Evolutionary conservation across 1,140 invertebrate species (phyloP).

Genomic region (Battus philenor): DNA sequence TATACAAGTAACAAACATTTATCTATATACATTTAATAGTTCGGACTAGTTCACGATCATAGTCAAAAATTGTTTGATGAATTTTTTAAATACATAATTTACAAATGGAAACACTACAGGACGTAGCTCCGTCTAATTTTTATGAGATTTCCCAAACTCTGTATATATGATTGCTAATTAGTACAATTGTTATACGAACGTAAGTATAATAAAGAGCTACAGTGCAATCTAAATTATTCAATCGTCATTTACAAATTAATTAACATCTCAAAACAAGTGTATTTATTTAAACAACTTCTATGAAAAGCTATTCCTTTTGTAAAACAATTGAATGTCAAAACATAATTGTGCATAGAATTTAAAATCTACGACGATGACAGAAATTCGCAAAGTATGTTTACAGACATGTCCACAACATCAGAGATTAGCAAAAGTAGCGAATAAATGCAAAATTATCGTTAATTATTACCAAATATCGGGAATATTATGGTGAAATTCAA

Average conservation of each 20-base stretch:
- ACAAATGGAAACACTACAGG: constrained; percentile 43
- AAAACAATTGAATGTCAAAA: background rate
- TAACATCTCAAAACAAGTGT: constrained; percentile 8
- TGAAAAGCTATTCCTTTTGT: background rate
- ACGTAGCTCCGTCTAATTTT: constrained; percentile 8
- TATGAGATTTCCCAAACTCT: constrained; percentile 10
- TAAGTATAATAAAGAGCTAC: constrained; percentile 6
- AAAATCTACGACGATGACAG: background rate
- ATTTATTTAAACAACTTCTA: too few relatives aligned
- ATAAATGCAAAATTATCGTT: background rate
- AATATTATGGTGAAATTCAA: constrained; percentile 62
- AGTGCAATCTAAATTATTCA: constrained; percentile 11
- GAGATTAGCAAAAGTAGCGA: too few relatives aligned
- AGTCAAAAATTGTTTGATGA: constrained; percentile 53
- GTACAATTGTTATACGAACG: constrained; percentile 3
- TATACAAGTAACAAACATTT: constrained; percentile 75
- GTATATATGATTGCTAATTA: constrained; percentile 1
- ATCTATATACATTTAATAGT: constrained; percentile 71
- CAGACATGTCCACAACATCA: too few relatives aligned
- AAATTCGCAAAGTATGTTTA: too few relatives aligned
- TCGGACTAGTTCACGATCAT: constrained; percentile 70
- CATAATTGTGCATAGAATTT: constrained; percentile 10
- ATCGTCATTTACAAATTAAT: constrained; percentile 1
- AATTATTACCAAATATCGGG: constrained; percentile 18
- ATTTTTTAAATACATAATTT: constrained; percentile 59